These are phyloP conservation scores for Globia sparganii DNA, from an alignment of 2,888 invertebrate species.

Conservation along the genomic window DNA sequence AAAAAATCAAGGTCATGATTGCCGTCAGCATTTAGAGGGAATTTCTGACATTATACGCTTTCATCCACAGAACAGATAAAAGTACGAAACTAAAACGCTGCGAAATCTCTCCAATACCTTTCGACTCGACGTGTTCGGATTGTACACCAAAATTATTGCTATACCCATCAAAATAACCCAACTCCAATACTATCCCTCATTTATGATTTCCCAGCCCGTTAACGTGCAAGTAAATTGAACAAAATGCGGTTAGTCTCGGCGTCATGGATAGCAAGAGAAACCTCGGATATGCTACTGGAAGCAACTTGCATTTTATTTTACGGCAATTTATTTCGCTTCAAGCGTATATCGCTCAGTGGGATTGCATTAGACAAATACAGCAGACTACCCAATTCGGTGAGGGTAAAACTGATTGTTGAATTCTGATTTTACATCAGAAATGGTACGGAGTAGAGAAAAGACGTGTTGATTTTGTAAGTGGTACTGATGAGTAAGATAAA, in stretches of 20 bases:
- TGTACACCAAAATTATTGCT: background rate
- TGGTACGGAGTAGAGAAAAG: background rate
- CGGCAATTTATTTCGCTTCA: conserved; percentile 79
- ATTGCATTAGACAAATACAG: conserved; percentile 80
- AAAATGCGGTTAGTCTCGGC: conserved; percentile 51
- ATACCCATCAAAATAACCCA: conserved; percentile 9
- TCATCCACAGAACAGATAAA: too few relatives aligned
- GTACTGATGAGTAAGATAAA: background rate
- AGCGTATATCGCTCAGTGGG: conserved; percentile 71
- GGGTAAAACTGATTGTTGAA: conserved; percentile 38
- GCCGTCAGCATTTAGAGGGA: background rate
- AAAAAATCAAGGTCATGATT: background rate
- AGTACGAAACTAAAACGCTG: background rate
- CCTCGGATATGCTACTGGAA: conserved; percentile 33
- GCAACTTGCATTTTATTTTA: conserved; percentile 76
- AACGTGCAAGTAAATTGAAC: conserved; percentile 60
- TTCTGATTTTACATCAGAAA: conserved; percentile 26
- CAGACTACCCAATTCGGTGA: conserved; percentile 67
- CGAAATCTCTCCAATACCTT: background rate
- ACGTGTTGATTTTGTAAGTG: background rate
- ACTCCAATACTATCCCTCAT: conserved; percentile 33
- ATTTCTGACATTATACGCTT: background rate
- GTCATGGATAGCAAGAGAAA: conserved; percentile 40
- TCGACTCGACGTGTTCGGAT: background rate
- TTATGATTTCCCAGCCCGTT: conserved; percentile 47